These are phyloP conservation scores for Catocala nupta DNA, from an alignment of 2,888 invertebrate species.

Conservation along the genomic window DNA sequence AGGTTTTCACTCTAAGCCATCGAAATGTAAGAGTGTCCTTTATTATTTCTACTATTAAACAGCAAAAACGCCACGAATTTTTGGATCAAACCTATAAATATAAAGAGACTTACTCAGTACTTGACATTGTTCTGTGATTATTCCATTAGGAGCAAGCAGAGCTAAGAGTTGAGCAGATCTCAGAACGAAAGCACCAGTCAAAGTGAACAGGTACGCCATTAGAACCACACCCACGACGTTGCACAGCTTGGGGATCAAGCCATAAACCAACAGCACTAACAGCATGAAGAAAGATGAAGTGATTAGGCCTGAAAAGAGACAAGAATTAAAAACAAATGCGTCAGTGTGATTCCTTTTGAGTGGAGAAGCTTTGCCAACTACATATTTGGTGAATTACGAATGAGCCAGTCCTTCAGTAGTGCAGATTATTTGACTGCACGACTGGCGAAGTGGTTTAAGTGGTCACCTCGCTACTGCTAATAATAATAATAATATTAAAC, in stretches of 20 bases:
- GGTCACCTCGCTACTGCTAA: no score
- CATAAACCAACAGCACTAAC: conserved; percentile 90
- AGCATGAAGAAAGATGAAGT: conserved; percentile 91
- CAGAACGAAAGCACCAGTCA: conserved; percentile 87
- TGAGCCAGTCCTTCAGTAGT: no score
- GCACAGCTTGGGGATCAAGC: conserved; percentile 89
- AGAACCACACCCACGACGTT: conserved; percentile 91
- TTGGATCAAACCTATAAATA: no score
- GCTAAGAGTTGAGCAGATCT: not conserved
- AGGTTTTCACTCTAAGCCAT: no score
- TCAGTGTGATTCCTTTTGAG: not conserved
- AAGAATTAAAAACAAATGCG: not conserved
- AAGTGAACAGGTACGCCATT: conserved; percentile 90
- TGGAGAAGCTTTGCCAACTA: not conserved
- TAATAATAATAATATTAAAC: no score
- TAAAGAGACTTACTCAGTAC: not conserved
- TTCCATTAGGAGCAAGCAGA: conserved; percentile 67
- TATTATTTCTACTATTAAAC: no score
- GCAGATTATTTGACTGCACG: no score
- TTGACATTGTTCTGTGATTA: not conserved
- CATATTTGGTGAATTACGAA: not conserved
- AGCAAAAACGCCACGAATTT: no score
- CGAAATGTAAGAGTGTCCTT: no score
- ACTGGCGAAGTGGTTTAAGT: no score
- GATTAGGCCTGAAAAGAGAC: conserved; percentile 87